Base-by-base conservation (phyloP, 2,113 vertebrate species). In the Xenotilapia flavipinnis region DNA sequence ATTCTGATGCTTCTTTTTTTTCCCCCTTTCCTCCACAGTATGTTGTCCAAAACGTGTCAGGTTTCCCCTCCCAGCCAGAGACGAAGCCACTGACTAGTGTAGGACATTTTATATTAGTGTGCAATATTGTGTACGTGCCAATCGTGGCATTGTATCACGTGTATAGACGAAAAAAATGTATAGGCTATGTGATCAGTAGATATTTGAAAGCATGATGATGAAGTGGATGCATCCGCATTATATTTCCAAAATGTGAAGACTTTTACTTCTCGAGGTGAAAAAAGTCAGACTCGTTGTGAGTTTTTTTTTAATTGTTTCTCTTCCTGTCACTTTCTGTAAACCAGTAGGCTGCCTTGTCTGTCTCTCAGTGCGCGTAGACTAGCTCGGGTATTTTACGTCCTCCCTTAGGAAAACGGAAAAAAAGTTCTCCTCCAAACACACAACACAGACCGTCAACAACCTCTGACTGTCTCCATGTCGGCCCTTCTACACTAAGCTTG, bases 101-200 rank as follows among this genome's bases (percentile, higher is more conserved):
- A 90, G 95, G 93, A 94, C 87, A 62, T 94, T 94, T 95, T 92
- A 94, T 92, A 90, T 94, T 91, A 94, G 93, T 95, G 96, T 96
- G 96, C 96, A 97, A 96, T 97, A 96, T 95, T 93, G 94, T 94
- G 90, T 92, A 83, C 90, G 91, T 95, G 96, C 95, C 95, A 95
- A 93, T 90, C 21, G 81, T 68, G 93, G 94, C 93, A 94, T 89
- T 92, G 89, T 91, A 92, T 94, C 92, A 91, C 93, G 73, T 94
- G 92, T 94, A 94, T 91, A 93, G 91, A 96, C 88, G 91, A 91
- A 92, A 86, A 91, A 92, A 86, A 89, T 94, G 90, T 95, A 92
- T 81, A 92, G 90, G 90, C 90, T 94, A 83, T 94, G 90, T 94
- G 88, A 93, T 91, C 87, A 49, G 87, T 95, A 93, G 92, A 94